A percentile compares a stretch with the other conserved stretches of the same genome.
These are phyloP conservation scores for Zaprionus ghesquierei DNA, from an alignment of 1,140 invertebrate genomes.

Conservation along the genomic window DNA sequence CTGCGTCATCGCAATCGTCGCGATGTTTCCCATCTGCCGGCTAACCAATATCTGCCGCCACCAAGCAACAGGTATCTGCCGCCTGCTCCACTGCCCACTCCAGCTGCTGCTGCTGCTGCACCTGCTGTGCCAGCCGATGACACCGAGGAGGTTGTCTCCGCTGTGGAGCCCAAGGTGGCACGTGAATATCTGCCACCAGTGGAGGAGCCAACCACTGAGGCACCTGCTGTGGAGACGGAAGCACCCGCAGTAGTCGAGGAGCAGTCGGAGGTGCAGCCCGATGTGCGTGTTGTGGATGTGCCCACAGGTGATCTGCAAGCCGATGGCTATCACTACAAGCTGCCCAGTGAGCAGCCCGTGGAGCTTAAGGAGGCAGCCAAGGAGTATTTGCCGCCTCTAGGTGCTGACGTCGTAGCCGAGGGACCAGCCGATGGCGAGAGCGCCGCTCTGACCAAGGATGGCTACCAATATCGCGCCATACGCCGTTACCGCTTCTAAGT, in stretches of 20 bases:
- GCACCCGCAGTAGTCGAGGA: slow-evolving; percentile 22
- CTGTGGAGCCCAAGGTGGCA: slow-evolving; percentile 57
- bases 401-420: slow-evolving; percentile 43
- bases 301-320: slow-evolving; percentile 53
- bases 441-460: slow-evolving; percentile 64
- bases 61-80: slow-evolving; percentile 65
- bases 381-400: slow-evolving; percentile 65
- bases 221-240: slow-evolving; percentile 32
- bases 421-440: slow-evolving; percentile 62
- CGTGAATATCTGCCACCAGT: slow-evolving; percentile 69
- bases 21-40: slow-evolving; percentile 68
- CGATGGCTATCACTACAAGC: slow-evolving; percentile 73
- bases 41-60: slow-evolving; percentile 56
- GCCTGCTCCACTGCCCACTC: slow-evolving; percentile 36
- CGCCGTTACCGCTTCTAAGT: slow-evolving; percentile 70
- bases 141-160: slow-evolving; percentile 62
- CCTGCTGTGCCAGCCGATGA: slow-evolving; percentile 44
- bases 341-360: slow-evolving; percentile 52
- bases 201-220: slow-evolving; percentile 50
- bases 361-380: slow-evolving; percentile 54
- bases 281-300: slow-evolving; percentile 59
- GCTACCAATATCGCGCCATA: slow-evolving; percentile 73
- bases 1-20: slow-evolving; percentile 66
- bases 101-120: slow-evolving; percentile 16
- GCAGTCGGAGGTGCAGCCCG: slow-evolving; percentile 23